phyloP scores from a whole-genome alignment of 2,888 invertebrate genomes.

The Atrina japonica region DNA sequence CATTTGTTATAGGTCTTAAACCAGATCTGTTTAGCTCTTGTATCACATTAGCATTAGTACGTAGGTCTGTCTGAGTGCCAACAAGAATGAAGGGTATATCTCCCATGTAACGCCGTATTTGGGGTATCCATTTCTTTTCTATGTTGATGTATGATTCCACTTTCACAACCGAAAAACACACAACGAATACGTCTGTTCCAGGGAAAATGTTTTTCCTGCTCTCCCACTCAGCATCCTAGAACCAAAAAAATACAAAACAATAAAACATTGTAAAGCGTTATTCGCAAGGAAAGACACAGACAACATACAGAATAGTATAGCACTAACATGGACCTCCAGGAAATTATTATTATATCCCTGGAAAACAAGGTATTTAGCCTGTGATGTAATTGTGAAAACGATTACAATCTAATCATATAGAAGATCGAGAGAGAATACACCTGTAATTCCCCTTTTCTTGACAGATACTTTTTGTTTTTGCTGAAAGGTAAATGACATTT shows the following conservation, averaged over 20 bases:
- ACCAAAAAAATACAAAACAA: conserved; percentile 7
- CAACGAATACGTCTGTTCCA: conserved; percentile 67
- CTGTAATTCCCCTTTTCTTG: no score
- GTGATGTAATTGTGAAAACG: no score
- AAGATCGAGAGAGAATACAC: no score
- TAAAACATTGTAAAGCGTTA: neutral
- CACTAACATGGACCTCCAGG: no score
- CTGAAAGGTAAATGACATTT: no score
- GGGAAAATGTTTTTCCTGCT: conserved; percentile 56
- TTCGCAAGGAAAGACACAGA: no score
- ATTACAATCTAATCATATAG: no score
- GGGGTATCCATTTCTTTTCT: conserved; percentile 66
- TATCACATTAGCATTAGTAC: conserved; percentile 58
- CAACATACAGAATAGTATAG: no score
- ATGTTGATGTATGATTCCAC: conserved; percentile 65
- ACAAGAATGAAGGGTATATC: conserved; percentile 68
- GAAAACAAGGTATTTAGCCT: no score
- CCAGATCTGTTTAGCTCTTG: conserved; percentile 52
- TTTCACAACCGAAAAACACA: conserved; percentile 71
- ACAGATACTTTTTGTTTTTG: no score
- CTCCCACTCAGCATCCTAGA: conserved; percentile 61
- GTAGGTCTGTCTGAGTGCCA: conserved; percentile 68
- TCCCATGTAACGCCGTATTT: conserved; percentile 57
- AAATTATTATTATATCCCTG: no score
- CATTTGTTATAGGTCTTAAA: conserved; percentile 55